Evolutionary conservation across 2,888 invertebrate genomes (phyloP), one percentile per base, ranked within the genome.

Genomic region (Cheilosia urbana): DNA sequence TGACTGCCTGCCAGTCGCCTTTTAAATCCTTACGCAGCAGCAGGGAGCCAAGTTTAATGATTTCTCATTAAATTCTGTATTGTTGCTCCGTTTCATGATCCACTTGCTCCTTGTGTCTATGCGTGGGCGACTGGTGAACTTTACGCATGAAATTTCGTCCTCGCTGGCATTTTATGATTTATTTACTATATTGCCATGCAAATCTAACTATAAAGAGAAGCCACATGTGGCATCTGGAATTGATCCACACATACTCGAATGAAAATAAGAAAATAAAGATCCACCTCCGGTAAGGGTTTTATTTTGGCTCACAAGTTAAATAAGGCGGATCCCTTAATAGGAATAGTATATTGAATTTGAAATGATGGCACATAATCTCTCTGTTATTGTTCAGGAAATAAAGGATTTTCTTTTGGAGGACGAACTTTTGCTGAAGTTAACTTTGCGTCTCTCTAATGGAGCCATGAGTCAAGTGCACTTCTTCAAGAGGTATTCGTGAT

Each of bases 101-200:
- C 17, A 19, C 15, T n/a, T 5, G 15, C 5, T 17, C 40, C 19
- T 3, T 15, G 9, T 40, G 9, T 27, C 42, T 19, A 2, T 17
- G 19, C 24, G 49, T 58, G 47, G 45, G 69, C 2, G 30, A 53
- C 4, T 37, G 24, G 11, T 51, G 42, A 42, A 45, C 47, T 69
- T 45, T 24, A 34, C n/a, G 30, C 19, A 53, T 63, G 34, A 55
- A 55, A 63, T 45, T 45, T 30, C 42, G 34, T 24, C 37, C 27
- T 4, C 13, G 21, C 37, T 34, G 40, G 15, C 19, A 40, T 57
- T 62, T 15, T 34, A 15, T 51, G 45, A 77, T 60, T 60, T 68
- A 68, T 53, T 53, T 47, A 53, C 53, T 60, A 68, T 24, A n/a
- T 40, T 45, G 66, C 45, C 68, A 60, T 66, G 57, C 66, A 58